Evolutionary conservation across 1,140 invertebrate genomes (phyloP).

Genomic region (Dinoponera quadriceps): DNA sequence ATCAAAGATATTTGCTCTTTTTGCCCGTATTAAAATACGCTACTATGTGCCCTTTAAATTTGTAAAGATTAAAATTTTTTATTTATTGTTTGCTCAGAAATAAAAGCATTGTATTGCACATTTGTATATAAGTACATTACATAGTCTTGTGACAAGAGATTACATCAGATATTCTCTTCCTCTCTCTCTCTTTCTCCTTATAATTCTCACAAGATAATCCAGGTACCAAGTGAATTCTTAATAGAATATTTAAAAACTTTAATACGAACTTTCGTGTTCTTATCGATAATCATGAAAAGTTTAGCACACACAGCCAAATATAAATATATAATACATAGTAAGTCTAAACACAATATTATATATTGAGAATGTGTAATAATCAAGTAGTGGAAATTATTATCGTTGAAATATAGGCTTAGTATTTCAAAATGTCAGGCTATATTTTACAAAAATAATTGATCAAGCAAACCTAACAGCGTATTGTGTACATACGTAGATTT

Average conservation of each 20-base stretch:
- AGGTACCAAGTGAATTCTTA: background rate
- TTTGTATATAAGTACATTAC: background rate
- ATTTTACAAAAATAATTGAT: constrained; percentile 32
- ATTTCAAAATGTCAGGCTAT: background rate
- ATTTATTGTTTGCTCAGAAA: constrained; percentile 39
- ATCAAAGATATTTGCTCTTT: background rate
- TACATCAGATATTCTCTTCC: background rate
- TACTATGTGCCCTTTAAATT: background rate
- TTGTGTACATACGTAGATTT: background rate
- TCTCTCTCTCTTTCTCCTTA: background rate
- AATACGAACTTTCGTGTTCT: background rate
- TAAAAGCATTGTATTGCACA: constrained; percentile 1
- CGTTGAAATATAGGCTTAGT: background rate
- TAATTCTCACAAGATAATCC: background rate
- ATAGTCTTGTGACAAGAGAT: background rate
- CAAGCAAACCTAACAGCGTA: background rate
- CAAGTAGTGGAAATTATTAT: constrained; percentile 11
- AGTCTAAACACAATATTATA: background rate
- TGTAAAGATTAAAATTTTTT: constrained; percentile 24
- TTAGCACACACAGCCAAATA: background rate
- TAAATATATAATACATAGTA: constrained; percentile 18
- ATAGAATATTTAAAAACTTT: constrained; percentile 15
- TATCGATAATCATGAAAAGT: background rate
- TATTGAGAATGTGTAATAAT: constrained; percentile 9
- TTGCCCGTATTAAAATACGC: background rate